Evolutionary conservation across 2,113 vertebrate species (phyloP).

Genomic region (Telmatochromis brichardi): DNA sequence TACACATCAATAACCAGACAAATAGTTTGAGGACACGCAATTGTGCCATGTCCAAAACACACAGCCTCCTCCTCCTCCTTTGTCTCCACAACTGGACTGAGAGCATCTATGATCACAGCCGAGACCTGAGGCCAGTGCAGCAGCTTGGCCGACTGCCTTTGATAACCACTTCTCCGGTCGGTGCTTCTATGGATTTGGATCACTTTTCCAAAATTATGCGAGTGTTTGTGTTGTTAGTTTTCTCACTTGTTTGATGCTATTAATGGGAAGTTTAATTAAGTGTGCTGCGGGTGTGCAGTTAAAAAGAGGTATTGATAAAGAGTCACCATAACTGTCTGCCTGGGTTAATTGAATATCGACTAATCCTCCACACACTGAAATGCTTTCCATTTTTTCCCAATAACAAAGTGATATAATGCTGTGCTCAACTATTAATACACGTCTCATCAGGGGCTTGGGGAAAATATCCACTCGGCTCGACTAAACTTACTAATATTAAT

Average conservation of each 20-base stretch:
- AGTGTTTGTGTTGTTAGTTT: conserved; percentile 41
- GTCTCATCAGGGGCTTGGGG: conserved; percentile 27
- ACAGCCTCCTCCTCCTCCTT: conserved; percentile 11
- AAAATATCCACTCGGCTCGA: conserved; percentile 10
- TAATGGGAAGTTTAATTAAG: conserved; percentile 68
- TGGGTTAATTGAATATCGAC: conserved; percentile 73
- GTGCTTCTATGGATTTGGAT: not conserved
- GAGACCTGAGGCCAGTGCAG: not conserved
- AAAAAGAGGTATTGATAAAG: conserved; percentile 68
- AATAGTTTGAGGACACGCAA: conserved; percentile 20
- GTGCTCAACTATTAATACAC: conserved; percentile 37
- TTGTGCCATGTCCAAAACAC: not conserved
- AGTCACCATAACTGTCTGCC: conserved; percentile 42
- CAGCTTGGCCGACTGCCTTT: not conserved
- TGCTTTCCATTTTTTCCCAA: conserved; percentile 36
- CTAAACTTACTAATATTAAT: not conserved
- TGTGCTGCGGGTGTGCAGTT: conserved; percentile 36
- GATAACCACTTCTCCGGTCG: not conserved
- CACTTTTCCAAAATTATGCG: conserved; percentile 14
- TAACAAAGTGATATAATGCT: conserved; percentile 40
- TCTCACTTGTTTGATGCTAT: conserved; percentile 40
- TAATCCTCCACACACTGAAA: conserved; percentile 42
- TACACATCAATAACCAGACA: conserved; percentile 44
- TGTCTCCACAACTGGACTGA: not conserved
- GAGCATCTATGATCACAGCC: not conserved